These are phyloP conservation scores for Cotesia glomerata DNA, from an alignment of 1,140 invertebrate species.

Conservation along the genomic window DNA sequence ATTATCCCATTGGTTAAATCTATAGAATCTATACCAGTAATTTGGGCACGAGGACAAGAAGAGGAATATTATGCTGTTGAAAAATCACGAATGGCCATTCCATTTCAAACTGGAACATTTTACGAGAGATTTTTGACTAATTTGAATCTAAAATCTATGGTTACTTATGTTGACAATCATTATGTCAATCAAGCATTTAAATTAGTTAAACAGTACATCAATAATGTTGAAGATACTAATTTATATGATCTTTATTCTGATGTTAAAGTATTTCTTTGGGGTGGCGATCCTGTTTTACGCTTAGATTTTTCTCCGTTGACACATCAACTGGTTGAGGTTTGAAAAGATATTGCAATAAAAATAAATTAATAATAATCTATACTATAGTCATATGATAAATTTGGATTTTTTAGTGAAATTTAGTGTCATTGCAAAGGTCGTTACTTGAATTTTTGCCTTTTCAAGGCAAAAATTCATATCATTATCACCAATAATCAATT, in stretches of 20 bases:
- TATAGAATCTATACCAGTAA: slow-evolving; percentile 53
- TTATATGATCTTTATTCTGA: slow-evolving; percentile 50
- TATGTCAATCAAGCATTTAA: slow-evolving; percentile 46
- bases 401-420: too few relatives aligned
- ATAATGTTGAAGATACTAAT: slow-evolving; percentile 32
- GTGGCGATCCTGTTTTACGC: slow-evolving; percentile 51
- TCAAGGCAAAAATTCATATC: too few relatives aligned
- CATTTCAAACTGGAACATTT: slow-evolving; percentile 47
- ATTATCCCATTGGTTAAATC: slow-evolving; percentile 50
- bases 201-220: slow-evolving; percentile 40
- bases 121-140: slow-evolving; percentile 47
- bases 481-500: too few relatives aligned
- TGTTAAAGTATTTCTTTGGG: slow-evolving; percentile 55
- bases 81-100: slow-evolving; percentile 51
- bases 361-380: too few relatives aligned
- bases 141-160: slow-evolving; percentile 42
- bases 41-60: slow-evolving; percentile 50
- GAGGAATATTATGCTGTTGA: slow-evolving; percentile 56
- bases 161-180: slow-evolving; percentile 42
- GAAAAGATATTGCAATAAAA: too few relatives aligned
- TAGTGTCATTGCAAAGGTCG: too few relatives aligned
- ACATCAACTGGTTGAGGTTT: slow-evolving; percentile 49
- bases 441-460: too few relatives aligned
- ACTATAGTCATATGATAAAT: too few relatives aligned
- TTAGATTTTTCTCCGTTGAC: slow-evolving; percentile 51